Conservation (phyloP, 1,140 invertebrate genomes). For the Aphidius ervi region DNA sequence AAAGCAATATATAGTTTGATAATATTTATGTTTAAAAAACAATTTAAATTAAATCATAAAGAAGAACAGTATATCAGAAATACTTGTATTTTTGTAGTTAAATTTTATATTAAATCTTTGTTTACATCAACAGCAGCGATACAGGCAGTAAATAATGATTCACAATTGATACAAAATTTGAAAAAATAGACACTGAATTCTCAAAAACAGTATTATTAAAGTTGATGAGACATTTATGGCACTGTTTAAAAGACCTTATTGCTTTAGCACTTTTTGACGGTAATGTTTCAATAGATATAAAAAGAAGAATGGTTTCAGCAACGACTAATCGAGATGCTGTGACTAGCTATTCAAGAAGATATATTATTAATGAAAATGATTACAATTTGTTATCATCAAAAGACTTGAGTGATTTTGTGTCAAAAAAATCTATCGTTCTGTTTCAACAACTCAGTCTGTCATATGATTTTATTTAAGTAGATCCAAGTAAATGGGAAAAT, state of each 20-base stretch:
- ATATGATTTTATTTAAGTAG: constrained; percentile 14
- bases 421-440: constrained; percentile 5
- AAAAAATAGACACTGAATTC: constrained; percentile 20
- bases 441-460: constrained; percentile 13
- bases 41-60: constrained; percentile 14
- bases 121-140: constrained; percentile 12
- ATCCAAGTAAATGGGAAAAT: constrained; percentile 10
- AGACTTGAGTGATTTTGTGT: constrained; percentile 16
- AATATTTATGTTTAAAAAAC: background rate
- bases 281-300: constrained; percentile 20
- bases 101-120: constrained; percentile 14
- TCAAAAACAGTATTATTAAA: constrained; percentile 25
- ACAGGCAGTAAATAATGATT: constrained; percentile 18
- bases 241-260: constrained; percentile 27
- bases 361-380: background rate
- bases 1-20: too few species aligned
- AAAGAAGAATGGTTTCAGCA: constrained; percentile 15
- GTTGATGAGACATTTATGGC: constrained; percentile 32
- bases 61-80: constrained; percentile 9
- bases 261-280: constrained; percentile 32
- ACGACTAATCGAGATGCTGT: background rate
- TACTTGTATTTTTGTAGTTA: constrained; percentile 17
- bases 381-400: background rate
- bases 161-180: constrained; percentile 15
- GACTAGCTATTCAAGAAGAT: background rate